phyloP scores from a whole-genome alignment of 2,888 invertebrate genomes.

The Lacanobia wlatinum region DNA sequence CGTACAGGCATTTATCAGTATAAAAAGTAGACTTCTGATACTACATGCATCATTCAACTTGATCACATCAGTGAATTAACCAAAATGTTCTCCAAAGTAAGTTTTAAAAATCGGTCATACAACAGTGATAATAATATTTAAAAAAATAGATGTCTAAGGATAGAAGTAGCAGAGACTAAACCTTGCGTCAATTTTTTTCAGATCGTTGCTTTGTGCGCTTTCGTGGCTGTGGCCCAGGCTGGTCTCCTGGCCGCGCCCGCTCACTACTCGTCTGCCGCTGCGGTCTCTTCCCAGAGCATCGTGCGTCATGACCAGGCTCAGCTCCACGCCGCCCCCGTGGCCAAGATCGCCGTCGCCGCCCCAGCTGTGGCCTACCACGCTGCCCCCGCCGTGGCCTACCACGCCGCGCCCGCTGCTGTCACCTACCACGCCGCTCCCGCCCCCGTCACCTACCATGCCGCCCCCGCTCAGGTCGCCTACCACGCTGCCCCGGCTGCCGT shows the following conservation, averaged over 20 bases:
- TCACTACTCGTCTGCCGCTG: constrained; percentile 79
- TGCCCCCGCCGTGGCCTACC: constrained; percentile 57
- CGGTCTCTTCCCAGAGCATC: constrained; percentile 81
- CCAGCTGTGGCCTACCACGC: constrained; percentile 63
- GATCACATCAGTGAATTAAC: constrained; percentile 67
- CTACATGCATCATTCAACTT: constrained; percentile 67
- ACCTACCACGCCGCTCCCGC: constrained; percentile 68
- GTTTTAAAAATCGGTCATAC: constrained; percentile 10
- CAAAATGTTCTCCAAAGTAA: constrained; percentile 71
- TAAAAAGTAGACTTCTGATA: constrained; percentile 73
- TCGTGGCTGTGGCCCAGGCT: constrained; percentile 72
- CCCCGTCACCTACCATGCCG: constrained; percentile 63
- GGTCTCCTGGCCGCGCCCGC: constrained; percentile 78
- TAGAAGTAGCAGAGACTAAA: neutral
- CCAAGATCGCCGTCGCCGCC: constrained; percentile 67
- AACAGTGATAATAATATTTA: neutral
- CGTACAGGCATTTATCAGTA: constrained; percentile 68
- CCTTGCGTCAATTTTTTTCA: constrained; percentile 43
- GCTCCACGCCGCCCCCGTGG: constrained; percentile 63
- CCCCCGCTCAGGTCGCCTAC: constrained; percentile 69
- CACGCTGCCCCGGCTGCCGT: constrained; percentile 69
- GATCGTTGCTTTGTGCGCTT: constrained; percentile 72
- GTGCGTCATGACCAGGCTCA: constrained; percentile 80
- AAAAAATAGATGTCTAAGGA: neutral
- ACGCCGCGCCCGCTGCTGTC: constrained; percentile 59